Evolutionary conservation across 2,888 invertebrate genomes (phyloP), one percentile per base, ranked within the genome.

Genomic region (Dicyrtomina minuta): DNA sequence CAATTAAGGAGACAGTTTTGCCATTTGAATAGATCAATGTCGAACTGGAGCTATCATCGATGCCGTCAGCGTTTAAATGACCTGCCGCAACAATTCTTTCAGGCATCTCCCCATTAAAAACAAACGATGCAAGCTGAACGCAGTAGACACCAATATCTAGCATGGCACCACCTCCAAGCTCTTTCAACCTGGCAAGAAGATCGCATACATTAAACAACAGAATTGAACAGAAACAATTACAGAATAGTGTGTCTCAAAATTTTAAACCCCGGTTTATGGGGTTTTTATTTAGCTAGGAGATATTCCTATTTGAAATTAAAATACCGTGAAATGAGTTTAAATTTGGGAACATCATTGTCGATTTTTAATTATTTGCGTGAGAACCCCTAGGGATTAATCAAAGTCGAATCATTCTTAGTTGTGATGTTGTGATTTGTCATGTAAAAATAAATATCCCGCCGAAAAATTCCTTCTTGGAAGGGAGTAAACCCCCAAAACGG

Each of bases 121-220:
- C 69, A 13, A 77, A 68, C 1, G 74, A 88, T 0, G 88, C 86
- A 33, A 91, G 86, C 79, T 93, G 92, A 17, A 93, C 83, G 0
- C 85, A 81, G 80, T 93, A 94, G 15, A 49, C 22, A 0, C 93
- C 93, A 53, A 93, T 83, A 79, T 92, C 92, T 69, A 90, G 82
- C 20, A 88, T 86, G 0, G 87, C 88, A 22, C 90, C 92, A 17
- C 92, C 93, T 22, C 93, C 93, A 55, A 90, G 79, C 66, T 87
- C 85, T 78, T 88, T 90, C 76, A 85, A 83, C 15, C 88, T 89
- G 79, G 70, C 84, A 85, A 46, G 15, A 55, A 43, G 20, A n/a
- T n/a, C n/a, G n/a, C n/a, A n/a, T n/a, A n/a, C n/a, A n/a, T n/a
- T n/a, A n/a, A n/a, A n/a, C n/a, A n/a, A n/a, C n/a, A n/a, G n/a